Evolutionary conservation across 2,113 vertebrate species (phyloP).

Genomic region (Eulacestoma nigropectus): DNA sequence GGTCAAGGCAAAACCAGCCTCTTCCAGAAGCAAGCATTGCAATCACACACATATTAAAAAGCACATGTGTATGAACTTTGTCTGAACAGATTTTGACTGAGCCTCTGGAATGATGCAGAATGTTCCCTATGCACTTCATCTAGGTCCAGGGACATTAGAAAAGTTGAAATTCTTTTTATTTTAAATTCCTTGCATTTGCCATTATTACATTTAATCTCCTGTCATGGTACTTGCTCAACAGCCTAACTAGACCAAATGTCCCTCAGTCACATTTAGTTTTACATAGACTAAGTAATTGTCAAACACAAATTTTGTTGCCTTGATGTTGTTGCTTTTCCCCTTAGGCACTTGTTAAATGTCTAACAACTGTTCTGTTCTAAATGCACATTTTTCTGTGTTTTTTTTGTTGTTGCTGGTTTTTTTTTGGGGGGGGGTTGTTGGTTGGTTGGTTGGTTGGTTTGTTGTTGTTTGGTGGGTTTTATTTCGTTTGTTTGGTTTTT

Average conservation of each 20-base stretch:
- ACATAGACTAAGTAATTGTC: not conserved
- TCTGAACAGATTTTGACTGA: not conserved
- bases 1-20: not conserved
- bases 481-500: not conserved
- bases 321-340: not conserved
- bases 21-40: not conserved
- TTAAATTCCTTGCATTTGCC: not conserved
- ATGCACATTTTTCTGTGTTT: not conserved
- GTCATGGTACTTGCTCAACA: not conserved
- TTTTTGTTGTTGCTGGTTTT: too few species aligned
- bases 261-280: not conserved
- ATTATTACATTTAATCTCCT: not conserved
- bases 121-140: not conserved
- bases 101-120: not conserved
- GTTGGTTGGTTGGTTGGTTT: too few species aligned
- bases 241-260: not conserved
- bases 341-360: not conserved
- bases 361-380: not conserved
- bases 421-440: not conserved
- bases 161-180: not conserved
- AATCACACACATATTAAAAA: not conserved
- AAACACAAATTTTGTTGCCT: not conserved
- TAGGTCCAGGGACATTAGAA: not conserved
- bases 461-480: not conserved
- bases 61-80: rapidly evolving